Conservation (phyloP, 2,888 invertebrate genomes). For the Hedychridium roseum region DNA sequence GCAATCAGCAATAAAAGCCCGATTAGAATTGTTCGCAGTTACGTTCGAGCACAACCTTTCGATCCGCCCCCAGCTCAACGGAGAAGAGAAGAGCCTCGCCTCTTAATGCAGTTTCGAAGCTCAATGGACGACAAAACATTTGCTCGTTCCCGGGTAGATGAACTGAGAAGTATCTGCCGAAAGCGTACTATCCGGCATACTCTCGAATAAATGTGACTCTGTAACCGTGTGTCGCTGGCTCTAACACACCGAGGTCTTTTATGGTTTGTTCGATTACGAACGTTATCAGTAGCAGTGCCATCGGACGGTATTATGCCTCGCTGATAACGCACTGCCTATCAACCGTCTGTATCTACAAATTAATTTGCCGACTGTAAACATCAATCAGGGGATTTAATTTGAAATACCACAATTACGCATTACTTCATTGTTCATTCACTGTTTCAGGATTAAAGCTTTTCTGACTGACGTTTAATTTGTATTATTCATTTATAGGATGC, state of each 20-base stretch:
- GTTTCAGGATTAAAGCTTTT: too few relatives aligned
- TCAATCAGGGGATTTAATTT: too few relatives aligned
- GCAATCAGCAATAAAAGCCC: slow-evolving; percentile 3
- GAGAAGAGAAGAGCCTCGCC: not conserved
- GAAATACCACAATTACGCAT: too few relatives aligned
- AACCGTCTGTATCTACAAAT: too few relatives aligned
- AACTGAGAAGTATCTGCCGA: slow-evolving; percentile 43
- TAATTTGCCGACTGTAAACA: too few relatives aligned
- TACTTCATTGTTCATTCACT: too few relatives aligned
- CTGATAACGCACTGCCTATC: not conserved
- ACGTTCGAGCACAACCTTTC: slow-evolving; percentile 9
- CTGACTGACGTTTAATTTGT: too few relatives aligned
- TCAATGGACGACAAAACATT: slow-evolving; percentile 20
- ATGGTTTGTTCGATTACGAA: not conserved
- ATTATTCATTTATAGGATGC: too few relatives aligned
- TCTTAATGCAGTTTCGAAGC: slow-evolving; percentile 15
- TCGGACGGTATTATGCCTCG: not conserved
- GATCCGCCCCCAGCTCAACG: not conserved
- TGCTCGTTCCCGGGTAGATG: slow-evolving; percentile 40
- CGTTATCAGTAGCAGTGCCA: not conserved
- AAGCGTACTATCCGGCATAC: too few relatives aligned
- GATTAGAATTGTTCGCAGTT: slow-evolving; percentile 8
- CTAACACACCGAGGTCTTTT: too few relatives aligned
- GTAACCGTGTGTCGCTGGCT: too few relatives aligned
- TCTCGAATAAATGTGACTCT: too few relatives aligned